phyloP scores from a whole-genome alignment of 2,797 vertebrate species.

The Anabas testudineus region DNA sequence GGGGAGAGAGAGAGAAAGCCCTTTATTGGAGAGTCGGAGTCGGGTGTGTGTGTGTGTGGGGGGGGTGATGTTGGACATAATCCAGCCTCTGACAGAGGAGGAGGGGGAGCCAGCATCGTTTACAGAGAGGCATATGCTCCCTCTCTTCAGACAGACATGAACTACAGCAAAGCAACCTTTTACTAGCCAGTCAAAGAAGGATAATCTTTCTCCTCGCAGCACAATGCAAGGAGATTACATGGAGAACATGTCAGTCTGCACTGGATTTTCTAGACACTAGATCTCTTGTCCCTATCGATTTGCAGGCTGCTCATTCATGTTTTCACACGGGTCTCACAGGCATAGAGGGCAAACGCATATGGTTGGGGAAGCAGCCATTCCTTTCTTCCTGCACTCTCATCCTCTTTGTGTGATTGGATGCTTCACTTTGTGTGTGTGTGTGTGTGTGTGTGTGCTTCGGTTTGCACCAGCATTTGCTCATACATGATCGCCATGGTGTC shows the following conservation, averaged over 20 bases:
- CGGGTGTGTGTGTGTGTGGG: slow-evolving; percentile 42
- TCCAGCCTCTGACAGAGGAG: slow-evolving; percentile 83
- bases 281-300: slow-evolving; percentile 87
- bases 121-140: slow-evolving; percentile 75
- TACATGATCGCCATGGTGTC: slow-evolving; percentile 73
- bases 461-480: slow-evolving; percentile 57
- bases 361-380: slow-evolving; percentile 67
- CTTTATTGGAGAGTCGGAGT: slow-evolving; percentile 78
- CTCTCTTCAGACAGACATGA: slow-evolving; percentile 74
- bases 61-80: slow-evolving; percentile 79
- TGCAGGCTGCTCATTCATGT: slow-evolving; percentile 85
- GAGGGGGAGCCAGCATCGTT: slow-evolving; percentile 75
- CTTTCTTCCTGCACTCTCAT: slow-evolving; percentile 57
- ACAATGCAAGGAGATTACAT: slow-evolving; percentile 86
- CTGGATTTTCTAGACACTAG: slow-evolving; percentile 85
- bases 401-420: slow-evolving; percentile 58
- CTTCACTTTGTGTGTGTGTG: slow-evolving; percentile 21
- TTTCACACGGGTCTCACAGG: slow-evolving; percentile 80
- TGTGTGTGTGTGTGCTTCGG: slow-evolving; percentile 1
- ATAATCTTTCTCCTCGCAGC: slow-evolving; percentile 85
- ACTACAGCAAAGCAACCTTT: slow-evolving; percentile 81
- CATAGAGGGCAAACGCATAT: slow-evolving; percentile 70
- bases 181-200: slow-evolving; percentile 84
- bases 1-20: slow-evolving; percentile 77
- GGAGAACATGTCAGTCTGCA: slow-evolving; percentile 85